phyloP scores from a whole-genome alignment of 2,797 vertebrate species.

The Oreochromis grahami region DNA sequence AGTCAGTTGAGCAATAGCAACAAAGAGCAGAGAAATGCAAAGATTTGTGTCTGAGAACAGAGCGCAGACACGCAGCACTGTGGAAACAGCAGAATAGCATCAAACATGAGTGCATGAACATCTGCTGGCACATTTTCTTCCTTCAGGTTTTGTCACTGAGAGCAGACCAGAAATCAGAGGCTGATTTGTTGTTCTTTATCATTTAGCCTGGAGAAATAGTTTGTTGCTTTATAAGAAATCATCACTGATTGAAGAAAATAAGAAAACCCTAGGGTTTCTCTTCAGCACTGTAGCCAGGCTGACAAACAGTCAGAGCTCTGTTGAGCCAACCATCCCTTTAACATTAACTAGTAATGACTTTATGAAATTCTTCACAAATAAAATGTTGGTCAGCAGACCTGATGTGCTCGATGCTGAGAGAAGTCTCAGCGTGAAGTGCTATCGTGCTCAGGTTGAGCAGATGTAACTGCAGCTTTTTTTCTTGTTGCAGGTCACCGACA shows the following conservation, averaged over 20 bases:
- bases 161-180: background rate
- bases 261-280: background rate
- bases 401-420: background rate
- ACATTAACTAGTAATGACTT: background rate
- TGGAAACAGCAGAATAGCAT: background rate
- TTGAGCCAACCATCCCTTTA: background rate
- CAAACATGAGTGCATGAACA: background rate
- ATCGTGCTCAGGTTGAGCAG: background rate
- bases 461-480: background rate
- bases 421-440: no score
- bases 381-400: background rate
- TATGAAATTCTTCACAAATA: background rate
- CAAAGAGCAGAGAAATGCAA: background rate
- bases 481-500: conserved; percentile 68
- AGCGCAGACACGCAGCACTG: background rate
- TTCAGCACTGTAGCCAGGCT: background rate
- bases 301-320: background rate
- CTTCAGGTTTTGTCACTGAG: background rate
- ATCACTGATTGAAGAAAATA: rapidly evolving
- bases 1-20: background rate
- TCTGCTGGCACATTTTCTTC: background rate
- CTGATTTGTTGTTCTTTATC: background rate
- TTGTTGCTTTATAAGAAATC: no score
- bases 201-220: no score
- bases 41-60: background rate